Conservation (phyloP, 2,113 vertebrate genomes). For the Salvelinus sp. region DNA sequence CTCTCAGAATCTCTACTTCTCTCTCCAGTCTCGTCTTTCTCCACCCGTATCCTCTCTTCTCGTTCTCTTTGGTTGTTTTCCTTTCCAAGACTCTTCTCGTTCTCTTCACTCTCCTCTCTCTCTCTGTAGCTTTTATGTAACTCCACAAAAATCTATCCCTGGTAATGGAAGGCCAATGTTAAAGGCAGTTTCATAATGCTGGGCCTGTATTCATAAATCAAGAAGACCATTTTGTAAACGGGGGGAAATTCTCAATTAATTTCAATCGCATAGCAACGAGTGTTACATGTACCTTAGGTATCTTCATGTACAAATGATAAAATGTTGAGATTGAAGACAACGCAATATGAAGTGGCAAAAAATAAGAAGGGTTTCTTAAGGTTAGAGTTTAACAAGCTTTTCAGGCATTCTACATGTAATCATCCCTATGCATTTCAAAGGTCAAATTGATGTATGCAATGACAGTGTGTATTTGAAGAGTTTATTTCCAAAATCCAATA, state of each 20-base stretch:
- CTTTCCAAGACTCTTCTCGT: no score
- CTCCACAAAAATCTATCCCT: not conserved
- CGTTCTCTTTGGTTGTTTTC: no score
- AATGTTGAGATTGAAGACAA: conserved; percentile 3
- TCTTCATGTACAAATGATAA: conserved; percentile 44
- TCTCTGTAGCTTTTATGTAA: conserved; percentile 23
- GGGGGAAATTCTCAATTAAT: not conserved
- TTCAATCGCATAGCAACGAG: conserved; percentile 14
- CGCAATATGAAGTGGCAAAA: conserved; percentile 37
- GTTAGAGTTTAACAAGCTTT: conserved; percentile 38
- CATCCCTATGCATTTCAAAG: conserved; percentile 80
- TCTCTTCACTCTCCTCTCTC: not conserved
- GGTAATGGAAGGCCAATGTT: not conserved
- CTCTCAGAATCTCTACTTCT: no score
- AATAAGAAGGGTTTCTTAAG: conserved; percentile 41
- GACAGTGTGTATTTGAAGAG: conserved; percentile 74
- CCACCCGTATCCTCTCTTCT: no score
- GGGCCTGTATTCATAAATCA: no score
- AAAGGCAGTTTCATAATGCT: not conserved
- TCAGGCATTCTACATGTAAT: conserved; percentile 65
- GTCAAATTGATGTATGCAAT: conserved; percentile 60
- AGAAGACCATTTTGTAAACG: no score
- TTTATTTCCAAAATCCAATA: no score
- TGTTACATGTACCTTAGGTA: conserved; percentile 50
- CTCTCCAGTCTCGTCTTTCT: no score